A percentile compares a stretch with the other conserved stretches of the same genome.
phyloP scores from a whole-genome alignment of 2,888 invertebrate species.

The Sipha maydis region DNA sequence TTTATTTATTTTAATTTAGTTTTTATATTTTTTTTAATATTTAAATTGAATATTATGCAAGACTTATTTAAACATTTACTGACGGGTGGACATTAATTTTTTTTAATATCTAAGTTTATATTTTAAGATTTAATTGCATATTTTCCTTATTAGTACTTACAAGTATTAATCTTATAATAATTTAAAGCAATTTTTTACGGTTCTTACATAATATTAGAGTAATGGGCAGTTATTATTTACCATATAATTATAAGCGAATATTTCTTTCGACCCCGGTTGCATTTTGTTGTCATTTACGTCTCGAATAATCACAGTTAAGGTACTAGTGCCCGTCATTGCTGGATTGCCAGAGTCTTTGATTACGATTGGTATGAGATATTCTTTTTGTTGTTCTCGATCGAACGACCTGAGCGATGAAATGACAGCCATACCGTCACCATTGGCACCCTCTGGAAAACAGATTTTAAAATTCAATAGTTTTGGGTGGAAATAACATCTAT shows the following conservation, averaged over 20 bases:
- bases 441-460: constrained; percentile 81
- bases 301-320: constrained; percentile 94
- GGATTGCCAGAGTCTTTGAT: constrained; percentile 97
- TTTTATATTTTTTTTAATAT: too few relatives aligned
- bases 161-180: too few relatives aligned
- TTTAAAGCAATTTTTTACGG: too few relatives aligned
- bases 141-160: too few relatives aligned
- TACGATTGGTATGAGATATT: constrained; percentile 95
- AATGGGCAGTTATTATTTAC: constrained; percentile 66
- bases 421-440: constrained; percentile 97
- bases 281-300: constrained; percentile 99
- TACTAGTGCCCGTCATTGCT: constrained; percentile 96
- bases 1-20: too few relatives aligned
- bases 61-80: too few relatives aligned
- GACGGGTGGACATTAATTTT: too few relatives aligned
- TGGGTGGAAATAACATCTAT: neutral
- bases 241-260: constrained; percentile 95
- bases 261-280: constrained; percentile 96
- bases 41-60: too few relatives aligned
- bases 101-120: too few relatives aligned
- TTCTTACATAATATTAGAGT: too few relatives aligned
- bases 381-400: constrained; percentile 95
- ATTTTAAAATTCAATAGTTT: neutral
- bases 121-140: too few relatives aligned
- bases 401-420: constrained; percentile 93